A percentile compares a stretch with the other conserved stretches of the same genome.
Evolutionary conservation across 2,113 vertebrate genomes (phyloP).

Genomic region (Periophthalmus modestus): DNA sequence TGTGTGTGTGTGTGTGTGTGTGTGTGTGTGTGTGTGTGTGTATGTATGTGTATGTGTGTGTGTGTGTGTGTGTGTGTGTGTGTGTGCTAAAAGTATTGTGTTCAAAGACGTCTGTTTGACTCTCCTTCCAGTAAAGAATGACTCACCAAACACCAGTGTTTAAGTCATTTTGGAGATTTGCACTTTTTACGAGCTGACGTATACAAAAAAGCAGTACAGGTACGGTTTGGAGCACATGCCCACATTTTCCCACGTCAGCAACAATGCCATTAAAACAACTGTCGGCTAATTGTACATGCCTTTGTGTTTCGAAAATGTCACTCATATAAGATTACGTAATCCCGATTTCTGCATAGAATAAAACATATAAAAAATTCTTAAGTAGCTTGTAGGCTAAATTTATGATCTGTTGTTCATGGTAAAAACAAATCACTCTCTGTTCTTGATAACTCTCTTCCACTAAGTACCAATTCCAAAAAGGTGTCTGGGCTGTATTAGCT

Average conservation of each 20-base stretch:
- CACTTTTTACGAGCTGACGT: conserved; percentile 37
- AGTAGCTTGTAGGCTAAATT: not conserved
- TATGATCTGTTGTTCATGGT: not conserved
- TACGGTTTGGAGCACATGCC: conserved; percentile 9
- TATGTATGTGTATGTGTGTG: not conserved
- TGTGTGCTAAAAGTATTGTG: conserved; percentile 9
- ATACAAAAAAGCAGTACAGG: conserved; percentile 17
- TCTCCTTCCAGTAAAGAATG: conserved; percentile 54
- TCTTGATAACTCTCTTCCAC: not conserved
- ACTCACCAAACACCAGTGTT: conserved; percentile 40
- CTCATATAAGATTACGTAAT: not conserved
- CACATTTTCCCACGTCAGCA: not conserved
- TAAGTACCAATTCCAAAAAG: not conserved
- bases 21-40: not conserved
- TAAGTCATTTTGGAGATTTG: conserved; percentile 33
- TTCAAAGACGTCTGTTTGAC: conserved; percentile 6
- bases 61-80: not conserved
- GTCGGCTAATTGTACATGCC: not conserved
- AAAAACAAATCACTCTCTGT: not conserved
- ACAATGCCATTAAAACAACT: not conserved
- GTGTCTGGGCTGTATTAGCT: conserved; percentile 5
- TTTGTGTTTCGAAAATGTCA: not conserved
- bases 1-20: not conserved
- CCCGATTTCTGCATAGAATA: not conserved
- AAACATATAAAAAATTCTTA: not conserved